Conservation (phyloP, 2,797 vertebrate species). For the Pangasius krempfi region DNA sequence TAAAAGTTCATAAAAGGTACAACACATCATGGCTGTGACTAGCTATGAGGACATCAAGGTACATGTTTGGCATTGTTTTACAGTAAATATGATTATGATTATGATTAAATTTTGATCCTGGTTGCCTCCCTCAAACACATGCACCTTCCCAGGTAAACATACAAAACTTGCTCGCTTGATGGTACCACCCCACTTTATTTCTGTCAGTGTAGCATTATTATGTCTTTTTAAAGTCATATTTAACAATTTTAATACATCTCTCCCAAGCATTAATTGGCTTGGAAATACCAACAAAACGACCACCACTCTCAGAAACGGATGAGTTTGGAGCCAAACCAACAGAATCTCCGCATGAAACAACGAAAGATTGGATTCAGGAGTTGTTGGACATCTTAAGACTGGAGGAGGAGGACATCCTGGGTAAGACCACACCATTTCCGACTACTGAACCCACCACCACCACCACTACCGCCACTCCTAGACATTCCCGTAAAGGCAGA, state of each 20-base stretch:
- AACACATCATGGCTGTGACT: background rate
- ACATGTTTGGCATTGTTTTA: background rate
- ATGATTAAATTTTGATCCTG: background rate
- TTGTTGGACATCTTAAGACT: slow-evolving; percentile 59
- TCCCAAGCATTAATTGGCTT: slow-evolving; percentile 76
- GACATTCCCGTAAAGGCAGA: slow-evolving; percentile 62
- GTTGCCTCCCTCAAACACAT: no score
- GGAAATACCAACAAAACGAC: slow-evolving; percentile 57
- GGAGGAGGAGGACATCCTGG: background rate
- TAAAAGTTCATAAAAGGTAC: background rate
- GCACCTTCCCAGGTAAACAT: background rate
- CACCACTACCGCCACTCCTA: slow-evolving; percentile 58
- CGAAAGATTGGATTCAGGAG: slow-evolving; percentile 71
- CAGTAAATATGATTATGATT: background rate
- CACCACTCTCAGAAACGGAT: slow-evolving; percentile 50
- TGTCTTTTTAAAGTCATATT: background rate
- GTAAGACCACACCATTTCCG: slow-evolving; percentile 49
- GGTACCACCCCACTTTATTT: background rate
- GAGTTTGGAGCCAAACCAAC: slow-evolving; percentile 56
- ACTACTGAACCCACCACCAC: slow-evolving; percentile 55
- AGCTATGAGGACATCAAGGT: background rate
- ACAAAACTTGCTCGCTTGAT: background rate
- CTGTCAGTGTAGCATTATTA: background rate
- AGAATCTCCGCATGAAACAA: slow-evolving; percentile 40
- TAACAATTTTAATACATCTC: background rate